Base-by-base conservation (phyloP, 1,140 invertebrate species). In the Anthonomus grandis region DNA sequence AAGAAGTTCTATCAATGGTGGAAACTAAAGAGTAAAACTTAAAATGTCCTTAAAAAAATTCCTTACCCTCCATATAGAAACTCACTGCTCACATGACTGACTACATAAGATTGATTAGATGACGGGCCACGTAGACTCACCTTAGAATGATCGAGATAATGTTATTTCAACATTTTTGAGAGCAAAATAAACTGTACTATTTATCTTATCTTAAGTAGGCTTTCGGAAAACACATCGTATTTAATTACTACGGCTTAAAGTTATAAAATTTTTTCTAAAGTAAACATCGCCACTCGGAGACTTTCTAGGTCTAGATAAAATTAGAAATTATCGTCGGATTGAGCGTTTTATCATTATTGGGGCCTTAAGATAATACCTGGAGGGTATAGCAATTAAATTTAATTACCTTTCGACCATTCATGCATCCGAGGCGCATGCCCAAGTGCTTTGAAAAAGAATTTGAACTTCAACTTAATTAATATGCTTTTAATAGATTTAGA, bases 121-220 rank as follows among this genome's bases (percentile, higher is more conserved):
- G 9, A 42, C 15, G 44, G 15, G 19, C n/a, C 42, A 54, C 41
- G 41, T 45, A 52, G 19, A 22, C 19, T 54, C 41, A 56, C 41
- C 41, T 54, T 25, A 17, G 18, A 21, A n/a, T n/a, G n/a, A n/a
- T n/a, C 10, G 12, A 56, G 44, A 56, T 48, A 56, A 56, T 39
- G 49, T 56, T 55, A 47, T 46, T 55, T 48, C 45, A 56, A 49
- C 39, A 39, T 13, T 56, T 27, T 56, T 48, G 42, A 56, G 44
- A 48, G 54, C 45, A 51, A 58, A 58, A 58, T 58, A 58, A 58
- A 58, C 56, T 58, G 53, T 42, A 24, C 23, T n/a, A n/a, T n/a
- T n/a, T n/a, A n/a, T n/a, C n/a, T n/a, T n/a, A n/a, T n/a, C n/a
- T n/a, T n/a, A n/a, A n/a, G n/a, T n/a, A n/a, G n/a, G n/a, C n/a